phyloP scores from a whole-genome alignment of 2,797 vertebrate genomes.

The Dromococcyx pavoninus region DNA sequence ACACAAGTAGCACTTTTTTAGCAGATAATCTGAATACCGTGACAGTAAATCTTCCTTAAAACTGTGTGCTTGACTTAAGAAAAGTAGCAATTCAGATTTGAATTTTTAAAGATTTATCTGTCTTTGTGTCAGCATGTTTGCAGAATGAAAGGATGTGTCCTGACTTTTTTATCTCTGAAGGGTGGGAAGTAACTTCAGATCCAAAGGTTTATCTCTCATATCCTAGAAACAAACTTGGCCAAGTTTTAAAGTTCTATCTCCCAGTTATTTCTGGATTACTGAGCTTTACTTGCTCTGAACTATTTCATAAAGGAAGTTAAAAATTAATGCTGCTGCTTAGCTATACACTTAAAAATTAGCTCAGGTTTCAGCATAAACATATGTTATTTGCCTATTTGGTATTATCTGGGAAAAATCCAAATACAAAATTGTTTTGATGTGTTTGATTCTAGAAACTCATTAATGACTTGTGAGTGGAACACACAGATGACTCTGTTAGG shows the following conservation, averaged over 20 bases:
- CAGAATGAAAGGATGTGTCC: constrained; percentile 32
- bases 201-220: constrained; percentile 33
- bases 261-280: constrained; percentile 28
- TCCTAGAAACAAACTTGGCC: constrained; percentile 32
- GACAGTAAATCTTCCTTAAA: neutral
- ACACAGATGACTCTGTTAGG: neutral
- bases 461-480: neutral
- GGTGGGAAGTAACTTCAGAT: constrained; percentile 6
- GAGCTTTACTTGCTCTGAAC: constrained; percentile 18
- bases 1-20: neutral
- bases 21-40: neutral
- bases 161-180: constrained; percentile 52
- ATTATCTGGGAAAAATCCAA: neutral
- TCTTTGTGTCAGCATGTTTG: neutral
- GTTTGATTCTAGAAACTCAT: constrained; percentile 24
- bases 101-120: constrained; percentile 31
- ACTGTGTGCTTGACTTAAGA: neutral
- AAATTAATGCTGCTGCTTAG: constrained; percentile 33
- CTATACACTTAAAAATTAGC: constrained; percentile 10
- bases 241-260: constrained; percentile 37
- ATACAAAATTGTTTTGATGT: constrained; percentile 19
- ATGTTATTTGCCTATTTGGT: constrained; percentile 30
- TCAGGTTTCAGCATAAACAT: constrained; percentile 21
- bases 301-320: constrained; percentile 37
- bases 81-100: neutral